These are phyloP conservation scores for Coluber constrictor DNA, from an alignment of 2,797 vertebrate genomes.

Conservation along the genomic window DNA sequence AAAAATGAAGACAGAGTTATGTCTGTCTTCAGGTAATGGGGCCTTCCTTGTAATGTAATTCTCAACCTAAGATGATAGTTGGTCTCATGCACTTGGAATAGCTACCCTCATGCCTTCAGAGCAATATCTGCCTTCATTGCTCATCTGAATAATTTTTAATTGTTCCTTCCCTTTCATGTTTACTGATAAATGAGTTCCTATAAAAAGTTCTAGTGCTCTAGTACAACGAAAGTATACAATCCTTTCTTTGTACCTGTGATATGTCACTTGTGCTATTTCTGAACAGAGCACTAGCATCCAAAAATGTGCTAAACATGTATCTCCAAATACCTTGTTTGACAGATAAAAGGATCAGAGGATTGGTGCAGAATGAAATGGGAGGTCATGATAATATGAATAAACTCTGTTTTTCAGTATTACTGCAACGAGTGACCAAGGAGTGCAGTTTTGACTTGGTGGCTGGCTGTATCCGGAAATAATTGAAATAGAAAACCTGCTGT, in stretches of 20 bases:
- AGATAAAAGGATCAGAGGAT: not conserved
- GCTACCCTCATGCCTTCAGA: not conserved
- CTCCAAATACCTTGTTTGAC: not conserved
- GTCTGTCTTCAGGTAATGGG: not conserved
- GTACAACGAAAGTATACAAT: not conserved
- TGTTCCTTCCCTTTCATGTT: not conserved
- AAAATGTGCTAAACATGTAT: not conserved
- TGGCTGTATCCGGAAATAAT: not conserved
- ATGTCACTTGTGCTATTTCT: not conserved
- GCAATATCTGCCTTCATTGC: not conserved
- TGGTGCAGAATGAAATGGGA: not conserved
- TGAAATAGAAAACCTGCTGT: not conserved
- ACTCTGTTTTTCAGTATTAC: not conserved
- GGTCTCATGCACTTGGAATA: not conserved
- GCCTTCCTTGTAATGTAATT: not conserved
- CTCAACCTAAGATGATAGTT: not conserved
- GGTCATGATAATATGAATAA: not conserved
- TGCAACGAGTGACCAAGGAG: not conserved
- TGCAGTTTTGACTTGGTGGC: not conserved
- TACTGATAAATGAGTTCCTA: not conserved
- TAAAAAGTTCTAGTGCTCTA: not conserved
- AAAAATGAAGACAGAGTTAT: not conserved
- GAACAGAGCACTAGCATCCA: not conserved
- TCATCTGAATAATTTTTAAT: not conserved
- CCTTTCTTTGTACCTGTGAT: not conserved